Conservation (phyloP, 2,113 vertebrate genomes). For the Gambusia holbrooki region DNA sequence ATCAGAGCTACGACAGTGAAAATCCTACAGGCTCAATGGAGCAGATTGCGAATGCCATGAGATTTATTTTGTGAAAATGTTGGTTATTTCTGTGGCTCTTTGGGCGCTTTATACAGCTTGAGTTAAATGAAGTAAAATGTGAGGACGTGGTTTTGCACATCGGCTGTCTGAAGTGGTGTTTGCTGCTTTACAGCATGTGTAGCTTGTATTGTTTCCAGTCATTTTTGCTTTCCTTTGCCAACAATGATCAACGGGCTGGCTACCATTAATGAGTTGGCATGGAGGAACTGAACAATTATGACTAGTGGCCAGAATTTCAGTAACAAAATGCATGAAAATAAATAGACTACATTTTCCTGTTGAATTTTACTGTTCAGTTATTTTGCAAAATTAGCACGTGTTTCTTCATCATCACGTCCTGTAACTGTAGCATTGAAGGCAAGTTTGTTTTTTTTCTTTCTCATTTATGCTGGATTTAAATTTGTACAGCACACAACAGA, state of each 20-base stretch:
- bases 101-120: constrained; percentile 26
- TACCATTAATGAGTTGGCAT: constrained; percentile 61
- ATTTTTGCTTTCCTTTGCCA: constrained; percentile 28
- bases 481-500: constrained; percentile 57
- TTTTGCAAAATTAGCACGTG: constrained; percentile 63
- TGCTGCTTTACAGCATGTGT: constrained; percentile 42
- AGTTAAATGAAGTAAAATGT: constrained; percentile 40
- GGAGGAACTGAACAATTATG: constrained; percentile 23
- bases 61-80: constrained; percentile 31
- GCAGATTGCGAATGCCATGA: constrained; percentile 24
- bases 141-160: constrained; percentile 2
- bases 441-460: constrained; percentile 36
- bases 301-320: constrained; percentile 33
- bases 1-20: constrained; percentile 23
- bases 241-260: constrained; percentile 63
- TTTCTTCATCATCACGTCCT: constrained; percentile 57
- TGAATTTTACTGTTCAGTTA: constrained; percentile 45
- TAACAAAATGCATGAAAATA: constrained; percentile 47
- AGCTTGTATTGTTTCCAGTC: constrained; percentile 25
- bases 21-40: constrained; percentile 43
- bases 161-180: constrained; percentile 27
- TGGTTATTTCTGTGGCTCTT: constrained; percentile 27
- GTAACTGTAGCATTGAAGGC: constrained; percentile 73
- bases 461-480: constrained; percentile 57
- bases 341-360: constrained; percentile 49